A percentile compares a stretch with the other conserved stretches of the same genome.
Conservation (phyloP, 2,113 vertebrate species). For the Actinemys pallida region DNA sequence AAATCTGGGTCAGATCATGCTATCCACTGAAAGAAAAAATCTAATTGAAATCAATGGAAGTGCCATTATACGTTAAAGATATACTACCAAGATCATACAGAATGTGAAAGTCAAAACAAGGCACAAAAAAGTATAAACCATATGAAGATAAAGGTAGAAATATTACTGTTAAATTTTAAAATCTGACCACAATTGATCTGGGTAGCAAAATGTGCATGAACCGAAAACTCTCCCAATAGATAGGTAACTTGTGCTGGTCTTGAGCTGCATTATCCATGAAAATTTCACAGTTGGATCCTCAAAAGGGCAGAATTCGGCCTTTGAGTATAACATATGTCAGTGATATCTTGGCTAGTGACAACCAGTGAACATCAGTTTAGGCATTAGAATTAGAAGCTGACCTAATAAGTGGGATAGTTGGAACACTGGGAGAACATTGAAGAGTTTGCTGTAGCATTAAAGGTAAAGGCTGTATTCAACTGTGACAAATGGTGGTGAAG, state of each 20-base stretch:
- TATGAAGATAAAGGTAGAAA: background rate
- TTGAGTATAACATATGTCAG: background rate
- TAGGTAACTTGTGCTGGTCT: background rate
- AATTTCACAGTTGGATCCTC: background rate
- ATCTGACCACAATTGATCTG: background rate
- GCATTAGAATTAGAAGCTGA: background rate
- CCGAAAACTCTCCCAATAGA: background rate
- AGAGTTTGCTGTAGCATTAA: background rate
- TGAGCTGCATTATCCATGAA: background rate
- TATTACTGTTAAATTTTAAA: background rate
- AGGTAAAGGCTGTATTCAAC: background rate
- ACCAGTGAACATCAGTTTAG: rapidly evolving
- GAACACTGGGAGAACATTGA: background rate
- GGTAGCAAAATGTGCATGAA: background rate
- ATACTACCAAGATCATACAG: background rate
- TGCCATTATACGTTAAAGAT: background rate
- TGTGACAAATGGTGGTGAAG: background rate
- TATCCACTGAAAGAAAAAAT: background rate
- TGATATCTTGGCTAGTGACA: background rate
- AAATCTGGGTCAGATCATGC: background rate
- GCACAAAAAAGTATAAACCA: background rate
- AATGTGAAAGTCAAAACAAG: background rate
- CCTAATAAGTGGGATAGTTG: background rate
- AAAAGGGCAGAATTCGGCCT: background rate
- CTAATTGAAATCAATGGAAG: background rate